Percentiles rank a stretch among this genome's conserved stretches.
Conservation (phyloP, 2,113 vertebrate genomes). For the Panurus biarmicus region DNA sequence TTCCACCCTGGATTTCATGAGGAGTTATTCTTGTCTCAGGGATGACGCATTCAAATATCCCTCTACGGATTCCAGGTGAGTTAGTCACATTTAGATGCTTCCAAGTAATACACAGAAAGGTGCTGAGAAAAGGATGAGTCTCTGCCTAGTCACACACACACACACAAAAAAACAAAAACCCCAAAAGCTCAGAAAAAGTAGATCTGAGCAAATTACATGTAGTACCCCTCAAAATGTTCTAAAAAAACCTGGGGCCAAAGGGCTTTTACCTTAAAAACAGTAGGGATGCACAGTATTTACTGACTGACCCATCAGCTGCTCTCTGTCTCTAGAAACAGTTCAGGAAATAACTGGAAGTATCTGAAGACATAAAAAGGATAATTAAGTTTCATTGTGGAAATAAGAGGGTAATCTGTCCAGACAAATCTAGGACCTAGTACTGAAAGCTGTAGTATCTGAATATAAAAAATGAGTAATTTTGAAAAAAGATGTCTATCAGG, state of each 20-base stretch:
- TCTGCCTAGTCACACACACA: background rate
- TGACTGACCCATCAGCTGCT: background rate
- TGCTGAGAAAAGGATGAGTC: background rate
- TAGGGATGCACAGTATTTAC: background rate
- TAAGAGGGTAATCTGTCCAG: constrained; percentile 50
- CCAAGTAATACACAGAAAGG: constrained; percentile 23
- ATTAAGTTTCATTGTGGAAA: constrained; percentile 43
- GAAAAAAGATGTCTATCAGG: constrained; percentile 39
- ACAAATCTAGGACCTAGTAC: constrained; percentile 16
- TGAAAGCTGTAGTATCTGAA: constrained; percentile 32
- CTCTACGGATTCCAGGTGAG: constrained; percentile 39
- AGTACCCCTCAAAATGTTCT: background rate
- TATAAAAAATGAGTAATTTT: constrained; percentile 41
- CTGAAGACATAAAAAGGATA: constrained; percentile 37
- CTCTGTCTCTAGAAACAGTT: background rate
- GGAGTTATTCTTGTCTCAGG: constrained; percentile 8
- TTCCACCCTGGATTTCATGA: background rate
- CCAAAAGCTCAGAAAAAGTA: background rate
- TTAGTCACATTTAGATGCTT: constrained; percentile 29
- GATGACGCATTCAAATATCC: constrained; percentile 15
- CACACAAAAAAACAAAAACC: background rate
- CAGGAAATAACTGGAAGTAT: constrained; percentile 12
- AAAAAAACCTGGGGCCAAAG: background rate
- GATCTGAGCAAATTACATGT: background rate
- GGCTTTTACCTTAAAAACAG: background rate